Base-by-base conservation (phyloP, 2,888 invertebrate species). In the Torymus auratus region DNA sequence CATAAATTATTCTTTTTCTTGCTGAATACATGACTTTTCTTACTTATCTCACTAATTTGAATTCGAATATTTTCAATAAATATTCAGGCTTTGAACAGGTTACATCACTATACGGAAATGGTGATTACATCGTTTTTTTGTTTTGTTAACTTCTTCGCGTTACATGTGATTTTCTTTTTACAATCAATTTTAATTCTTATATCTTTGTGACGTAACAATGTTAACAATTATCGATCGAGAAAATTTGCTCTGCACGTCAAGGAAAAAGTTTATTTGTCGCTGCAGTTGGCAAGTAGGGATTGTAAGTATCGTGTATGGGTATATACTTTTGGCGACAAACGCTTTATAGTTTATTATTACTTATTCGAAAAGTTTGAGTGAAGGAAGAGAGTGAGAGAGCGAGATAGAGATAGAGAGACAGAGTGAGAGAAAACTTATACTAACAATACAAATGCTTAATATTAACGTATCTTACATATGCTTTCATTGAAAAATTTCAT, bases 181-280 rank as follows among this genome's bases (percentile, higher is more conserved):
- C 50, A 50, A 60, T 50, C n/a, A 20, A 41, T 23, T 28, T 28
- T 2, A 28, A 15, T 71, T n/a, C 15, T 28, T 15, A 4, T 0
- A 11, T 10, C 15, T 28, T 41, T 41, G 20, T 23, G 53, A 11
- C 53, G 14, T 52, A 60, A 62, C n/a, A 72, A 23, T 50, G 23
- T 14, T 11, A 62, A 20, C 15, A 62, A n/a, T 50, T 52, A 67
- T 12, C 15, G 50, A 64, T 64, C 11, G 11, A 50, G 55, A 65
- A 58, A 64, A 28, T 67, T 58, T 53, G 14, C 56, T 14, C 20
- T 55, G 73, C 61, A 65, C 73, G 28, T 73, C 64, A 65, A 73
- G 73, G 73, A 73, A 75, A 75, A 67, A 67, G 67, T 67, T 75
- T 75, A 60, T 60, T 52, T 41, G 14, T 52, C 58, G 41, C 65